Evolutionary conservation across 1,140 invertebrate genomes (phyloP).

Genomic region (Cataglyphis hispanica): DNA sequence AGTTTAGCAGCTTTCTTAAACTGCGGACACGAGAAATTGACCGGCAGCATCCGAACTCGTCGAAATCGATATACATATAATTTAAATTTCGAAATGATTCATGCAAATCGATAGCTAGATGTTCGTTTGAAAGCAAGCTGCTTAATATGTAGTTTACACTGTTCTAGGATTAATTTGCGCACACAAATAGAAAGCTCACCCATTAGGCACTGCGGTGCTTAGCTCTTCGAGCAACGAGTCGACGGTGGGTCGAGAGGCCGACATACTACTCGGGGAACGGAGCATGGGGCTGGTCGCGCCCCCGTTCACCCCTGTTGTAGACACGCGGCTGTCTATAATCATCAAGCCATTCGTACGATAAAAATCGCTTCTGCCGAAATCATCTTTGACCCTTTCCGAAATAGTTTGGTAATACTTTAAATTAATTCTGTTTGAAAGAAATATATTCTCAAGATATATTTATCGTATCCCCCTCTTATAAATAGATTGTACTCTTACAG

Average conservation of each 20-base stretch:
- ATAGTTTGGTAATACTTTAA: background rate
- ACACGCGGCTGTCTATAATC: slow-evolving; percentile 76
- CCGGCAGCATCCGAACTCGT: background rate
- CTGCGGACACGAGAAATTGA: background rate
- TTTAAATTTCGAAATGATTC: background rate
- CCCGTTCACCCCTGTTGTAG: slow-evolving; percentile 73
- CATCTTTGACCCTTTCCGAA: background rate
- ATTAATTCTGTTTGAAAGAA: slow-evolving; percentile 11
- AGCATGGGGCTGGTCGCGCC: slow-evolving; percentile 80
- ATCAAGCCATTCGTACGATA: slow-evolving; percentile 23
- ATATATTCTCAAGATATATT: background rate
- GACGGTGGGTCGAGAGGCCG: slow-evolving; percentile 90
- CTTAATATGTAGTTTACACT: background rate
- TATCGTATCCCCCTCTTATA: too few relatives aligned
- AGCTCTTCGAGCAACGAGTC: slow-evolving; percentile 96
- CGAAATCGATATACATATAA: background rate
- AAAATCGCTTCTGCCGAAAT: background rate
- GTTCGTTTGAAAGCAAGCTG: slow-evolving; percentile 20
- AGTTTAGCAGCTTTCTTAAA: background rate
- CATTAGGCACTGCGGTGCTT: slow-evolving; percentile 91
- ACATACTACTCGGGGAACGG: slow-evolving; percentile 83
- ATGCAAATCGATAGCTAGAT: background rate
- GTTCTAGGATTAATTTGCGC: slow-evolving; percentile 42
- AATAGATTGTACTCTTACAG: background rate
- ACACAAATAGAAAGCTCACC: slow-evolving; percentile 87